Conservation (phyloP, 2,888 invertebrate genomes). For the Cheilosia vulpina region DNA sequence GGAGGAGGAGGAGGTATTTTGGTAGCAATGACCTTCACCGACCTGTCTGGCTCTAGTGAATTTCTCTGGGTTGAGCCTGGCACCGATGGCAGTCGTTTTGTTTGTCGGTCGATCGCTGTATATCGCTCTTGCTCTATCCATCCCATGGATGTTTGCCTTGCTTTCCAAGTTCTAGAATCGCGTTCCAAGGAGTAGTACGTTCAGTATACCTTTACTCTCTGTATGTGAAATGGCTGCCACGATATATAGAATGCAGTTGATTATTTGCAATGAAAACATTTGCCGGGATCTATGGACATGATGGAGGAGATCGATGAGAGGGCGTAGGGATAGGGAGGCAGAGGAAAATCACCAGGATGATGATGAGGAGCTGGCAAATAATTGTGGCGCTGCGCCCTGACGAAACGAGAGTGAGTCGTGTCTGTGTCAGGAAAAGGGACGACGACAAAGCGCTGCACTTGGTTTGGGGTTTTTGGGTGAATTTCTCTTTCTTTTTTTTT, state of each 20-base stretch:
- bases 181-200: slow-evolving; percentile 27
- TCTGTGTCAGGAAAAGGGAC: slow-evolving; percentile 65
- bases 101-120: slow-evolving; percentile 52
- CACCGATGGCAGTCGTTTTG: slow-evolving; percentile 42
- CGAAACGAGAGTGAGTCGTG: slow-evolving; percentile 71
- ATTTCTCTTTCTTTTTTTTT: slow-evolving; percentile 58
- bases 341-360: neutral
- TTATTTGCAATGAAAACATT: slow-evolving; percentile 63
- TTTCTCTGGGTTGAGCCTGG: slow-evolving; percentile 69
- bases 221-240: slow-evolving; percentile 70
- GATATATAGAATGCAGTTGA: slow-evolving; percentile 64
- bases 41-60: slow-evolving; percentile 80
- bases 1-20: slow-evolving; percentile 83
- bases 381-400: slow-evolving; percentile 46
- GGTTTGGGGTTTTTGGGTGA: slow-evolving; percentile 75
- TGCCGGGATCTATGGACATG: slow-evolving; percentile 23
- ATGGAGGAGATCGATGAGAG: slow-evolving; percentile 6
- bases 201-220: neutral
- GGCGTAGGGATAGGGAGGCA: neutral
- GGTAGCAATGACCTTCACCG: slow-evolving; percentile 84
- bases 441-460: slow-evolving; percentile 42
- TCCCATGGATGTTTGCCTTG: slow-evolving; percentile 10
- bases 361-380: slow-evolving; percentile 28
- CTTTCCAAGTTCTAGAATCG: slow-evolving; percentile 53
- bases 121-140: slow-evolving; percentile 25